These are phyloP conservation scores for Varanus komodoensis DNA, from an alignment of 2,113 vertebrate genomes.

Conservation along the genomic window DNA sequence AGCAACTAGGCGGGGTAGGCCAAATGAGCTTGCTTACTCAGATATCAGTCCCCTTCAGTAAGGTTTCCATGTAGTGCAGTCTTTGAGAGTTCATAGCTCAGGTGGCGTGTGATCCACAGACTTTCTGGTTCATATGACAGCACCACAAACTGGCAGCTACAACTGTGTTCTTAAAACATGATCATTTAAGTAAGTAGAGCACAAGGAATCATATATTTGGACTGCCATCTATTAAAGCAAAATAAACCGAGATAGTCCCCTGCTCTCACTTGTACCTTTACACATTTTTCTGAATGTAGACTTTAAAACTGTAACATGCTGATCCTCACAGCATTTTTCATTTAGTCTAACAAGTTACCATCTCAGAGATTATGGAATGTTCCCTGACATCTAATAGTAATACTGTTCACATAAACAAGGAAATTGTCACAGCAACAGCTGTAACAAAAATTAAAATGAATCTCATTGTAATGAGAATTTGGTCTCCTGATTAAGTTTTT, in stretches of 20 bases:
- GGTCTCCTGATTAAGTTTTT: slow-evolving; percentile 17
- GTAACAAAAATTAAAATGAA: slow-evolving; percentile 13
- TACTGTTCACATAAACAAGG: slow-evolving; percentile 6
- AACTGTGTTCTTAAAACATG: neutral
- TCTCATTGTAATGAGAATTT: slow-evolving; percentile 11
- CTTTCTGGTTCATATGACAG: neutral
- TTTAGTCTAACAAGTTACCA: slow-evolving; percentile 53
- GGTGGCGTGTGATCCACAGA: neutral
- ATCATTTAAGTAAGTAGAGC: neutral
- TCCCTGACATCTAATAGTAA: slow-evolving; percentile 37
- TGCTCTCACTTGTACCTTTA: neutral
- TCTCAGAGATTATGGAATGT: slow-evolving; percentile 53
- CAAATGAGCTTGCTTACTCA: neutral
- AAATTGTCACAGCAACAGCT: slow-evolving; percentile 35
- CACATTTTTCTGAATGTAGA: slow-evolving; percentile 34
- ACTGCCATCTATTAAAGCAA: neutral
- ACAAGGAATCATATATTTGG: neutral
- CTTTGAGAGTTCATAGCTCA: neutral
- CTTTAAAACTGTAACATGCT: slow-evolving; percentile 41
- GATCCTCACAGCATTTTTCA: slow-evolving; percentile 42
- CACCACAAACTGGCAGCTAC: neutral
- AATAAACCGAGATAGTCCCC: slow-evolving; percentile 1
- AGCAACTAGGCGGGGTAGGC: neutral
- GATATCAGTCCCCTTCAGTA: neutral
- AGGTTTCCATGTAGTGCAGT: neutral